These are phyloP conservation scores for Microhierax caerulescens DNA, from an alignment of 2,797 vertebrate species.

Conservation along the genomic window DNA sequence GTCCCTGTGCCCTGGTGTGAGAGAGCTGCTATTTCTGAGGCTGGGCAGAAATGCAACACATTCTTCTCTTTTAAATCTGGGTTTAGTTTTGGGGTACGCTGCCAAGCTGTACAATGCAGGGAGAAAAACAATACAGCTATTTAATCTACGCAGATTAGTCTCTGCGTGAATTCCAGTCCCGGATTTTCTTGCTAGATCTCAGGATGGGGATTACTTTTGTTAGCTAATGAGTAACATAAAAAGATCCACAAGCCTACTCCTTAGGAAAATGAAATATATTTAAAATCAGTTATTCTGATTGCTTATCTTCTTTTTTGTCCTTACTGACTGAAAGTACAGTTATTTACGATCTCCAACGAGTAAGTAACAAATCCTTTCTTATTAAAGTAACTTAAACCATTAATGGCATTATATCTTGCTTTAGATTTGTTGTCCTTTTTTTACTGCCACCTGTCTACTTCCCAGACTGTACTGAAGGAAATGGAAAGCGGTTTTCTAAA, in stretches of 20 bases:
- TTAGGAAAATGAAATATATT: not conserved
- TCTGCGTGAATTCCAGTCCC: not conserved
- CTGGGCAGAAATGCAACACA: not conserved
- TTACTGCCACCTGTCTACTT: constrained; percentile 61
- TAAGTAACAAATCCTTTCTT: constrained; percentile 55
- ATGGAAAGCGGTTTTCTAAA: not conserved
- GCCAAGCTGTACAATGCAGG: not conserved
- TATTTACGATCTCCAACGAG: not conserved
- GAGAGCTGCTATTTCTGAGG: not conserved
- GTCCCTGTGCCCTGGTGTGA: not conserved
- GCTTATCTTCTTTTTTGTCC: not conserved
- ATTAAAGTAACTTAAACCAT: constrained; percentile 56
- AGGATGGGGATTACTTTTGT: not conserved
- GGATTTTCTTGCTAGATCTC: not conserved
- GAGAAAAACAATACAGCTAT: not conserved
- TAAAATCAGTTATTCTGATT: not conserved
- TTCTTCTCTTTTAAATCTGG: not conserved
- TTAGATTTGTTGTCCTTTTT: constrained; percentile 42
- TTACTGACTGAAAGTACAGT: not conserved
- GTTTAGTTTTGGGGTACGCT: not conserved
- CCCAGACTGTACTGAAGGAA: not conserved
- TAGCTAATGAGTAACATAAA: not conserved
- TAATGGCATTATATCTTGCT: constrained; percentile 55
- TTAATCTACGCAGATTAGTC: constrained; percentile 10
- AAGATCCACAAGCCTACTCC: not conserved